Evolutionary conservation across 2,888 invertebrate genomes (phyloP).

Genomic region (Neoitamus cyanurus): DNA sequence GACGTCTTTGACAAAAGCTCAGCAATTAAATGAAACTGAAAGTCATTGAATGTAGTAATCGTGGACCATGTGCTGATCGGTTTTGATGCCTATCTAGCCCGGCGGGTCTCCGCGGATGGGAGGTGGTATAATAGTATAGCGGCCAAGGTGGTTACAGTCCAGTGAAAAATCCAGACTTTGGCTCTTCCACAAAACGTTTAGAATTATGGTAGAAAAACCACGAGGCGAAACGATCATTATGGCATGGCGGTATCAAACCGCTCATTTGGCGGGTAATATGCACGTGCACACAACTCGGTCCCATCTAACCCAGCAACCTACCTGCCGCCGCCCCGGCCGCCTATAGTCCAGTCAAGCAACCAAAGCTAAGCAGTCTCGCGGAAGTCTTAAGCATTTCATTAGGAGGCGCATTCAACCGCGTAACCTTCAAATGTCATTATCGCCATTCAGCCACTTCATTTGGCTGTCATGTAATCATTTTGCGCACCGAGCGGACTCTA

Average conservation of each 20-base stretch:
- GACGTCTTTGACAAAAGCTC: not conserved
- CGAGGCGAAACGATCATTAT: conserved; percentile 21
- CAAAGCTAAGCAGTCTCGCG: not conserved
- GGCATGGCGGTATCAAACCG: not conserved
- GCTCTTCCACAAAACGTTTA: not conserved
- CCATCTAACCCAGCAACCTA: conserved; percentile 12
- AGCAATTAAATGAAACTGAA: not conserved
- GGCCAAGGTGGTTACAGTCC: not conserved
- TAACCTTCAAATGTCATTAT: conserved; percentile 43
- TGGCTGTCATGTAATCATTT: conserved; percentile 41
- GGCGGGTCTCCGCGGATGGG: not conserved
- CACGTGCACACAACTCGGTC: not conserved
- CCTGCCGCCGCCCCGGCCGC: not conserved
- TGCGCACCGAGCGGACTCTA: conserved; percentile 12
- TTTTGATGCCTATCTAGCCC: not conserved
- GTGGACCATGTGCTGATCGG: not conserved
- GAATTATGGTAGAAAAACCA: not conserved
- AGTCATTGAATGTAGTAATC: not conserved
- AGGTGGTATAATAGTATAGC: not conserved
- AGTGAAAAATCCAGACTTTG: not conserved
- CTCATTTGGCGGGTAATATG: conserved; percentile 31
- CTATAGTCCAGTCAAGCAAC: not conserved
- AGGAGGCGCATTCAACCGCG: conserved; percentile 41
- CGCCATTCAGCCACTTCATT: conserved; percentile 37
- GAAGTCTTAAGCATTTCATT: conserved; percentile 40